Conservation (phyloP, 2,113 vertebrate genomes). For the Tamias sibiricus region DNA sequence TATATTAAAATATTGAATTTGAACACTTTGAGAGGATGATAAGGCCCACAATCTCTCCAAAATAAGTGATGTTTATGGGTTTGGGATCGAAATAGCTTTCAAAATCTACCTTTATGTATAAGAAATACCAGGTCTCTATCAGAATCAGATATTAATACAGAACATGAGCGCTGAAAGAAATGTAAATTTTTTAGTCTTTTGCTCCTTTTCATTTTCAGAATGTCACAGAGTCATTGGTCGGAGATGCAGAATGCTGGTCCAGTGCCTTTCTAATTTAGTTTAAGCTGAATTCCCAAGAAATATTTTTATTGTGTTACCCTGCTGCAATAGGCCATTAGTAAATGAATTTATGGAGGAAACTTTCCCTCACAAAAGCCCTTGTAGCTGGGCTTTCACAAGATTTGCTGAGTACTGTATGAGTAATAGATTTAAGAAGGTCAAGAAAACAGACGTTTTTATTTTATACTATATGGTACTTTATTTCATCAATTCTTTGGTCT, state of each 20-base stretch:
- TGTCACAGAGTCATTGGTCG: background rate
- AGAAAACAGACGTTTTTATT: slow-evolving; percentile 85
- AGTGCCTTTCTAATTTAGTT: slow-evolving; percentile 55
- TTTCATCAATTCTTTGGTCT: slow-evolving; percentile 88
- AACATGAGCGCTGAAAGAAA: background rate
- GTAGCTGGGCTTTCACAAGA: slow-evolving; percentile 81
- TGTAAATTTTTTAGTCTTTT: background rate
- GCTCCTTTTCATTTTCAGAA: background rate
- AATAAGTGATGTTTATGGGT: background rate
- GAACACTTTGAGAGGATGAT: background rate
- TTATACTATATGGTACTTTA: slow-evolving; percentile 86
- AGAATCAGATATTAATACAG: background rate
- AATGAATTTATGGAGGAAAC: slow-evolving; percentile 81
- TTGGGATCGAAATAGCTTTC: background rate
- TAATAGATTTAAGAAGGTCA: slow-evolving; percentile 87
- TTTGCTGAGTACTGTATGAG: slow-evolving; percentile 78
- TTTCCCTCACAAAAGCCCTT: slow-evolving; percentile 68
- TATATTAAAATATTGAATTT: background rate
- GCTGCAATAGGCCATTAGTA: slow-evolving; percentile 64
- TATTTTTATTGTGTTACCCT: slow-evolving; percentile 80
- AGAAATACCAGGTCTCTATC: background rate
- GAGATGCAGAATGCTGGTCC: background rate
- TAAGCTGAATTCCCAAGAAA: slow-evolving; percentile 76
- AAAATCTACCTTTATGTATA: background rate
- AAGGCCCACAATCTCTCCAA: background rate